Evolutionary conservation across 2,113 vertebrate genomes (phyloP).

Genomic region (Parus major): DNA sequence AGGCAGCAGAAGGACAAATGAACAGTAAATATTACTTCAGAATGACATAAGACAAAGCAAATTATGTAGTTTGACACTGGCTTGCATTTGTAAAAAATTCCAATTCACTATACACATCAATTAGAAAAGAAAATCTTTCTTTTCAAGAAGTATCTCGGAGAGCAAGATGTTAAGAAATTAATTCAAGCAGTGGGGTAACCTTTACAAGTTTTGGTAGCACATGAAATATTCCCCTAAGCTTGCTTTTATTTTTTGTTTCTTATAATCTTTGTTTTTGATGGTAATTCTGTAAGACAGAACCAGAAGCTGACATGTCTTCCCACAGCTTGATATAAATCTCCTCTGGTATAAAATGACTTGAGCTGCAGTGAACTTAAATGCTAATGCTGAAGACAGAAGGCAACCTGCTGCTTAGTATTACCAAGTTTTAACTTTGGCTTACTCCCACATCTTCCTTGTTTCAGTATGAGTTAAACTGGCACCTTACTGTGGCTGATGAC

Average conservation of each 20-base stretch:
- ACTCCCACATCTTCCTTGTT: conserved; percentile 24
- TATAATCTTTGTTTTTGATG: conserved; percentile 71
- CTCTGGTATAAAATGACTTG: conserved; percentile 73
- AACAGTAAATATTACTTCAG: neutral
- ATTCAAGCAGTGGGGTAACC: conserved; percentile 52
- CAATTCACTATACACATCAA: neutral
- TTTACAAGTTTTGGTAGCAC: conserved; percentile 55
- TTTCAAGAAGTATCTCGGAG: neutral
- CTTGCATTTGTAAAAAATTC: neutral
- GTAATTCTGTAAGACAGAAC: conserved; percentile 74
- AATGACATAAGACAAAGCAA: neutral
- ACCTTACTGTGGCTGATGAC: conserved; percentile 7
- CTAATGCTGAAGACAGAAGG: conserved; percentile 74
- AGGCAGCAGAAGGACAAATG: neutral
- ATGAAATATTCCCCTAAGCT: conserved; percentile 62
- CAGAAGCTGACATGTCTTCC: conserved; percentile 72
- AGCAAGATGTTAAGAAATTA: conserved; percentile 45
- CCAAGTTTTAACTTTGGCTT: conserved; percentile 69
- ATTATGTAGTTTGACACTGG: neutral
- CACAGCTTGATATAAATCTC: conserved; percentile 79
- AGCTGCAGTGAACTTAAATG: conserved; percentile 76
- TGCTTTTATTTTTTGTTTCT: conserved; percentile 70
- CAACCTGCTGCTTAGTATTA: conserved; percentile 75
- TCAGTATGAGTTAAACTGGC: conserved; percentile 37
- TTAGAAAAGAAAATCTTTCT: neutral